phyloP scores from a whole-genome alignment of 2,888 invertebrate species.

The Agriopis leucophaearia region DNA sequence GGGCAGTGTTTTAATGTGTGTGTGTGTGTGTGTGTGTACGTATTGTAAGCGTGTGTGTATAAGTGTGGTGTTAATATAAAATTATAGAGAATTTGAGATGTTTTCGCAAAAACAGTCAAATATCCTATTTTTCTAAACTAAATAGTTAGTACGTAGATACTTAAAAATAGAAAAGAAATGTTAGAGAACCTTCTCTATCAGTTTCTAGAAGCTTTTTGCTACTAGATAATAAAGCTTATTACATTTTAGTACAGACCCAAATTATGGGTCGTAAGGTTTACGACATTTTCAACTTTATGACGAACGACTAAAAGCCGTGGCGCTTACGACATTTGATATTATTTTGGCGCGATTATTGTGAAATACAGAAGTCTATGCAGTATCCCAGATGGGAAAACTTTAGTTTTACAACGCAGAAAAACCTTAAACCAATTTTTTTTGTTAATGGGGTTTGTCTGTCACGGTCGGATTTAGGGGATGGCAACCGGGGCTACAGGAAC shows the following conservation, averaged over 20 bases:
- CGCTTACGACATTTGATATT: conserved; percentile 39
- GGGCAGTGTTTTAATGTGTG: too few relatives aligned
- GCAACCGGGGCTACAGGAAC: too few relatives aligned
- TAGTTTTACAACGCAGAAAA: too few relatives aligned
- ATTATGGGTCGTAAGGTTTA: conserved; percentile 30
- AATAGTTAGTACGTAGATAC: neutral
- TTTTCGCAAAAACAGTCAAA: too few relatives aligned
- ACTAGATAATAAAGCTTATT: conserved; percentile 30
- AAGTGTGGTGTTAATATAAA: too few relatives aligned
- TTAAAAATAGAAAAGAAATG: neutral
- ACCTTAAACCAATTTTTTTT: too few relatives aligned
- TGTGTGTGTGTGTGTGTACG: too few relatives aligned
- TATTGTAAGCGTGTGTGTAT: too few relatives aligned
- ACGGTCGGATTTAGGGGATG: too few relatives aligned
- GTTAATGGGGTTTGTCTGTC: too few relatives aligned
- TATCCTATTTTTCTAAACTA: too few relatives aligned
- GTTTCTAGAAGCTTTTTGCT: conserved; percentile 17
- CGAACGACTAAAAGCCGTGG: conserved; percentile 38
- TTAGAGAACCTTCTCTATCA: neutral
- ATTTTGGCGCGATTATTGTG: conserved; percentile 44
- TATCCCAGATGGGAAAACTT: conserved; percentile 5
- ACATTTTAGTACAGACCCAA: conserved; percentile 27
- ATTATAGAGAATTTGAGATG: too few relatives aligned
- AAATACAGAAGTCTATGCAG: conserved; percentile 8
- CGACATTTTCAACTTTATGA: conserved; percentile 36